These are phyloP conservation scores for Tyria jacobaeae DNA, from an alignment of 2,888 invertebrate species.

Conservation along the genomic window DNA sequence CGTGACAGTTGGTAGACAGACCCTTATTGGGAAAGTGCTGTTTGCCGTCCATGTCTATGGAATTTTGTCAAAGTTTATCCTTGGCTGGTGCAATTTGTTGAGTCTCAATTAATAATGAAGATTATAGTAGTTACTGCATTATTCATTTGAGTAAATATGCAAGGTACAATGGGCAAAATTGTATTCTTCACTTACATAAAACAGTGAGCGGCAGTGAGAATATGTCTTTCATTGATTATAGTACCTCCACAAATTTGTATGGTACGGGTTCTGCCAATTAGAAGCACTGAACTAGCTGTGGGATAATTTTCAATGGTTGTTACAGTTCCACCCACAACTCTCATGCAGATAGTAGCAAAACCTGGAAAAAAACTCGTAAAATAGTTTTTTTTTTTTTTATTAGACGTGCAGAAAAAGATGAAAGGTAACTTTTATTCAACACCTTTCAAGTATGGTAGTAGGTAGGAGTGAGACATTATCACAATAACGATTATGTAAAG, in stretches of 20 bases:
- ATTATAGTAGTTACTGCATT: too few relatives aligned
- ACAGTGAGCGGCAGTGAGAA: constrained; percentile 9
- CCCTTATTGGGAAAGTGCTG: too few relatives aligned
- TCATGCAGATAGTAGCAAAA: neutral
- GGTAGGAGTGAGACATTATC: too few relatives aligned
- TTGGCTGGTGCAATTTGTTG: neutral
- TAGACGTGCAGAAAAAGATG: too few relatives aligned
- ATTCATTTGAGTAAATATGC: neutral
- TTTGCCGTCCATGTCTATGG: neutral
- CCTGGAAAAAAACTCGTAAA: neutral
- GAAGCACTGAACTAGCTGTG: neutral
- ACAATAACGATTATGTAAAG: too few relatives aligned
- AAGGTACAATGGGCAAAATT: neutral
- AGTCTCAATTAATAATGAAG: too few relatives aligned
- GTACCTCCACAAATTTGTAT: neutral
- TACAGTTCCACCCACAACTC: neutral
- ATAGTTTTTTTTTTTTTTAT: too few relatives aligned
- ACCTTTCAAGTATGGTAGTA: too few relatives aligned
- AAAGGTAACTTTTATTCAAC: too few relatives aligned
- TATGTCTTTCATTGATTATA: neutral
- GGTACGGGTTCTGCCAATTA: neutral
- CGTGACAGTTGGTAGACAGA: too few relatives aligned
- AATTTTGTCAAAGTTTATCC: neutral
- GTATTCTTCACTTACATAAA: constrained; percentile 15
- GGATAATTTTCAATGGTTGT: neutral